Conservation (phyloP, 2,797 vertebrate genomes). For the Ctenopoma kingsleyae region DNA sequence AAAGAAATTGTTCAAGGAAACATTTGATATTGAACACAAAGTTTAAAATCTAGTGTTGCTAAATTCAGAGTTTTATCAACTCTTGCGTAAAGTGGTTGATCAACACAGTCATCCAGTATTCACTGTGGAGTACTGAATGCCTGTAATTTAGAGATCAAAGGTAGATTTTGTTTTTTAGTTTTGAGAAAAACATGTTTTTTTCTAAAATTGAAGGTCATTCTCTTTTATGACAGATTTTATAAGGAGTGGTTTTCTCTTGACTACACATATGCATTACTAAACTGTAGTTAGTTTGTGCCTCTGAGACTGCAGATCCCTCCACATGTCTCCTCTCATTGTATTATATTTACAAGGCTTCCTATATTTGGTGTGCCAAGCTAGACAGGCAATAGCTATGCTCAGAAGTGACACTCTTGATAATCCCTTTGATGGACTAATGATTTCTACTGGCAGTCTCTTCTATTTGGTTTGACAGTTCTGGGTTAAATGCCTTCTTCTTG, state of each 20-base stretch:
- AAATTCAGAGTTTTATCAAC: neutral
- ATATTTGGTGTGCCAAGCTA: conserved; percentile 28
- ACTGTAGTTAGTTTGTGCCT: conserved; percentile 28
- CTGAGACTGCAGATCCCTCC: conserved; percentile 11
- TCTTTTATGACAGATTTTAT: neutral
- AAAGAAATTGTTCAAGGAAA: neutral
- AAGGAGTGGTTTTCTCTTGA: neutral
- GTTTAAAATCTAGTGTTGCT: neutral
- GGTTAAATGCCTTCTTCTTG: conserved; percentile 49
- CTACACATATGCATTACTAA: conserved; percentile 2
- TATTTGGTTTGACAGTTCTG: conserved; percentile 58
- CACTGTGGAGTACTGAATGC: neutral
- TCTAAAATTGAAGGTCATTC: neutral
- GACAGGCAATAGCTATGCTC: conserved; percentile 45
- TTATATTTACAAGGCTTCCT: conserved; percentile 40
- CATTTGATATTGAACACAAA: neutral
- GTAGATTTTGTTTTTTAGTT: neutral
- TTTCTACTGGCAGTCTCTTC: conserved; percentile 31
- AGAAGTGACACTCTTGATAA: conserved; percentile 48
- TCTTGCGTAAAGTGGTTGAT: neutral
- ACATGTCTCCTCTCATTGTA: conserved; percentile 30
- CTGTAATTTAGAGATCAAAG: neutral
- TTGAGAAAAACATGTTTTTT: neutral
- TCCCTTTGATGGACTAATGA: conserved; percentile 61
- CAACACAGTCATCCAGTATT: neutral